Base-by-base conservation (phyloP, 2,113 vertebrate species). In the Erinaceus europaeus region DNA sequence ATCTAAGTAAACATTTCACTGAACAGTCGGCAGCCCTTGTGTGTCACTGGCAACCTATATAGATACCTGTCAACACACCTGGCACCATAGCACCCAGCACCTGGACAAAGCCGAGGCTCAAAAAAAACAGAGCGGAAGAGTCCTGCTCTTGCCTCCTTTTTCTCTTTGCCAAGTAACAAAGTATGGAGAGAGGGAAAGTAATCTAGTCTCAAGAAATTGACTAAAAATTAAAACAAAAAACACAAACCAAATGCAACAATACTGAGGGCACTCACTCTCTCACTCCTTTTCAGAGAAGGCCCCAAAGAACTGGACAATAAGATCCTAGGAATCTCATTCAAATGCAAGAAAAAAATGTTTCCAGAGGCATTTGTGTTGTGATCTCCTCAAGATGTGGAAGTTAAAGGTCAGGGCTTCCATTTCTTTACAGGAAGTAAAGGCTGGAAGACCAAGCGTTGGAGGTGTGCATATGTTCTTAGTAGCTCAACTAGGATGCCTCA, bases 1-100 rank as follows among this genome's bases (percentile, higher is more conserved):
- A 94, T 61, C 71, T n/a, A 85, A 90, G 94, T 95, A 95, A 96
- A 94, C 91, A 88, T 84, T 89, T 94, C 81, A 84, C 40, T 38
- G 89, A 95, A 93, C 69, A 94, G 92, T 95, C 89, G 57, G 69
- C 55, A 93, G 94, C 87, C 91, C 73, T 50, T 64, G 87, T 46
- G 69, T 84, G 77, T 53, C 57, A 44, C 32, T 27, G 71, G 71
- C 44, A 62, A 82, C 89, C 55, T 44, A 69, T 10, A 34, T 3
- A 55, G 86, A 73, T 46, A 67, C 84, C 50, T 61, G 69, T 44
- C 40, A 50, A 36, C 67, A 89, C 50, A 59, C 78, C 77, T 64
- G 84, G 77, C 71, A 65, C 81, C 74, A 5, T 91, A 95, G 95
- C 93, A 95, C 94, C 93, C 25, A 90, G 57, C 69, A 88, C 78